A percentile compares a stretch with the other conserved stretches of the same genome.
Evolutionary conservation across 2,888 invertebrate species (phyloP).

Genomic region (Acrobasis repandana): DNA sequence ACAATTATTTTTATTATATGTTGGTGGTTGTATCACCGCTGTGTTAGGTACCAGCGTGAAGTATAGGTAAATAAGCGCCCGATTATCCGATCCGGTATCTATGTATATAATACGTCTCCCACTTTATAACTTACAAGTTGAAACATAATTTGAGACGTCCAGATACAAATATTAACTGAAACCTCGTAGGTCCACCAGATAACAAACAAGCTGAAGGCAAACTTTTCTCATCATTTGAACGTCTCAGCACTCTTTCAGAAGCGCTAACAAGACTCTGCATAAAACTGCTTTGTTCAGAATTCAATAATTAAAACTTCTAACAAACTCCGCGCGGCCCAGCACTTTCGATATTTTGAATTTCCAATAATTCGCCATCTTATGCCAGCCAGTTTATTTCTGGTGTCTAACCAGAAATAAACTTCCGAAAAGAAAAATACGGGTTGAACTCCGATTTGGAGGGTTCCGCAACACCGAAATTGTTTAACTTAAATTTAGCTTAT

Average conservation of each 20-base stretch:
- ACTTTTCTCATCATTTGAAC: conserved; percentile 12
- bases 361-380: conserved; percentile 21
- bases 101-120: too few relatives aligned
- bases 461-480: not conserved
- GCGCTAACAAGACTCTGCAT: conserved; percentile 21
- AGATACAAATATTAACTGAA: not conserved
- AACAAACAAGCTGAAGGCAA: conserved; percentile 7
- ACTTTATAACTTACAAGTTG: not conserved
- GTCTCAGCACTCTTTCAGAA: conserved; percentile 10
- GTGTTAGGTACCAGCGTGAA: too few relatives aligned
- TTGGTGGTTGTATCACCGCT: too few relatives aligned
- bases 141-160: not conserved
- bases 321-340: conserved; percentile 32
- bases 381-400: too few relatives aligned
- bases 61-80: too few relatives aligned
- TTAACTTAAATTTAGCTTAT: too few relatives aligned
- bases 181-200: not conserved
- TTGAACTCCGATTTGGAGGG: not conserved
- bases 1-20: too few relatives aligned
- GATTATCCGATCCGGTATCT: too few relatives aligned
- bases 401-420: conserved; percentile 8
- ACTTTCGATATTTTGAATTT: conserved; percentile 16
- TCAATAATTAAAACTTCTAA: conserved; percentile 50
- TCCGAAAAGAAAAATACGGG: not conserved
- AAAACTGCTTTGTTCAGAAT: conserved; percentile 31